phyloP scores from a whole-genome alignment of 2,113 vertebrate genomes.

The Shinisaurus crocodilurus region DNA sequence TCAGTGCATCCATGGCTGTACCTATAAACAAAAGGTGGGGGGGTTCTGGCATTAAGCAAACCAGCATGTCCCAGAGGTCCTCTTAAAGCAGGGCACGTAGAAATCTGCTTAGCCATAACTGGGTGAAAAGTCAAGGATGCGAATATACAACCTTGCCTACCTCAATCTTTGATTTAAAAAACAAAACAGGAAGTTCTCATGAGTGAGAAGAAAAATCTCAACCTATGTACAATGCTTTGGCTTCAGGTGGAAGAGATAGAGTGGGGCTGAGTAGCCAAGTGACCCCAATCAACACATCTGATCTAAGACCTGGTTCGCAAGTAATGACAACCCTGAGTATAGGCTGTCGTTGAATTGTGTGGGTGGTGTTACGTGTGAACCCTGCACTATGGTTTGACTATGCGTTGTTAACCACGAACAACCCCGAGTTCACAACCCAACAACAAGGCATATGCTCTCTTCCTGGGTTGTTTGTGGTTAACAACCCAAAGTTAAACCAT shows the following conservation, averaged over 20 bases:
- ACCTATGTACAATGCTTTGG: not conserved
- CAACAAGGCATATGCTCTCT: too few relatives aligned
- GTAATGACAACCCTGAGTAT: too few relatives aligned
- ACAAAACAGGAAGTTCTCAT: not conserved
- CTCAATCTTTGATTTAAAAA: not conserved
- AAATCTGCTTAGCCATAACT: not conserved
- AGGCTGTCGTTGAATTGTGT: too few relatives aligned
- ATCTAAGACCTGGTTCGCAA: too few relatives aligned
- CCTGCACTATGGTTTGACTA: too few relatives aligned
- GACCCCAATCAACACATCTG: not conserved
- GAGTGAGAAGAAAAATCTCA: not conserved
- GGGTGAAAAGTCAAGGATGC: not conserved
- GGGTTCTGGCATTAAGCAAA: accelerated
- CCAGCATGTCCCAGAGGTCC: too few relatives aligned
- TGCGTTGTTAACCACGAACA: too few relatives aligned
- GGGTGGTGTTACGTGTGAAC: too few relatives aligned
- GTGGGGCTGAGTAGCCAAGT: not conserved
- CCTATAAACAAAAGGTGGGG: conserved; percentile 78
- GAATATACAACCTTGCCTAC: not conserved
- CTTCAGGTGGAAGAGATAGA: not conserved
- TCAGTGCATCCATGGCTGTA: conserved; percentile 98
- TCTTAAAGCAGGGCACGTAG: not conserved
- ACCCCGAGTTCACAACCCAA: too few relatives aligned
- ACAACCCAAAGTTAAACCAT: too few relatives aligned
- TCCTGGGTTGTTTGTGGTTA: not conserved